Evolutionary conservation across 2,113 vertebrate genomes (phyloP).

Genomic region (Oreochromis spilurus): DNA sequence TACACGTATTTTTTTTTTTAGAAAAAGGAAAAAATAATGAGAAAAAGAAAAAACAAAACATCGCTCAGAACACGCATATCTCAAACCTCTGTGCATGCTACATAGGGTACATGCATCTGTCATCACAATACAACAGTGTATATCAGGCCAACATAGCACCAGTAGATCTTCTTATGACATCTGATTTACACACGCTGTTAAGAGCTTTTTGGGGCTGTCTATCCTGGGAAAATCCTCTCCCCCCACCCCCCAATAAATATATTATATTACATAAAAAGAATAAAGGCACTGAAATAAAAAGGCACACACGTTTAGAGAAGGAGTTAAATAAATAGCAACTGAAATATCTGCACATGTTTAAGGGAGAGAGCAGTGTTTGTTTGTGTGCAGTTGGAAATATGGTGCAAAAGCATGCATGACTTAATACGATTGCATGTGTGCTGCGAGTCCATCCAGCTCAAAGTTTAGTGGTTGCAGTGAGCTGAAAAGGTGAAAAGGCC

Average conservation of each 20-base stretch:
- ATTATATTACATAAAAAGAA: not conserved
- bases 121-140: constrained; percentile 39
- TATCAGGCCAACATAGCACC: constrained; percentile 50
- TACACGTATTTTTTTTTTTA: not conserved
- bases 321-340: constrained; percentile 58
- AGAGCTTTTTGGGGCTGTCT: constrained; percentile 35
- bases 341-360: constrained; percentile 8
- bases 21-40: not conserved
- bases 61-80: not conserved
- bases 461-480: not conserved
- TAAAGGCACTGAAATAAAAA: constrained; percentile 42
- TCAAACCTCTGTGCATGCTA: not conserved
- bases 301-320: not conserved
- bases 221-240: constrained; percentile 57
- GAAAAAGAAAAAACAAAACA: not conserved
- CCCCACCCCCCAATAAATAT: not conserved
- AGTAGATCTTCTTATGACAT: constrained; percentile 64
- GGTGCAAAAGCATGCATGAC: not conserved
- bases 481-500: constrained; percentile 25
- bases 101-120: constrained; percentile 26
- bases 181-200: constrained; percentile 70
- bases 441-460: not conserved
- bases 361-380: not conserved
- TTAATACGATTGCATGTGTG: not conserved
- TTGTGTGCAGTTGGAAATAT: not conserved